Conservation (phyloP, 2,888 invertebrate genomes). For the Cremastobaeus sp. region DNA sequence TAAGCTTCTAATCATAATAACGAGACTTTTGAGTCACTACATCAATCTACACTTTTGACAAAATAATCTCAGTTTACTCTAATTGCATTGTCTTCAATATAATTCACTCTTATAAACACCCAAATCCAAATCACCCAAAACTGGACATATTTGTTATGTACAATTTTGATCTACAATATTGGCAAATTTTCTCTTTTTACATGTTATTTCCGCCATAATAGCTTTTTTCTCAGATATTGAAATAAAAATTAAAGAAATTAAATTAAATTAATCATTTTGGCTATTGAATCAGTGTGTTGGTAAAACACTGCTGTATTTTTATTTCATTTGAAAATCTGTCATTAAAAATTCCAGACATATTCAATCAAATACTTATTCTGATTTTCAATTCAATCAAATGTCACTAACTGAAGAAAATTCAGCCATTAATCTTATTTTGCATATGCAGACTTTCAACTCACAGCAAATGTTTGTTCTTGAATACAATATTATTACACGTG, state of each 20-base stretch:
- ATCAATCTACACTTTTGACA: constrained; percentile 22
- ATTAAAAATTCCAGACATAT: too few species aligned
- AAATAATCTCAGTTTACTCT: constrained; percentile 27
- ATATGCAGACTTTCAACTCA: too few species aligned
- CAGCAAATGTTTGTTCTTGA: constrained; percentile 33
- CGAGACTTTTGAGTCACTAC: constrained; percentile 31
- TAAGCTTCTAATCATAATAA: constrained; percentile 32
- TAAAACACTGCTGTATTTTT: too few species aligned
- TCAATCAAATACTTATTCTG: too few species aligned
- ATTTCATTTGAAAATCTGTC: too few species aligned
- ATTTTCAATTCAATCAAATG: too few species aligned
- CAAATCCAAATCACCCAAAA: constrained; percentile 30
- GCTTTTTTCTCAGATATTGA: neutral
- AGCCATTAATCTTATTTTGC: constrained; percentile 36
- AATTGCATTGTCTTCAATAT: constrained; percentile 22
- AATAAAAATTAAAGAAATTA: constrained; percentile 4
- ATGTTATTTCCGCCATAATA: neutral
- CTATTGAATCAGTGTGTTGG: too few species aligned
- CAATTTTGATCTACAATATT: constrained; percentile 49
- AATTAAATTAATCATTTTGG: too few species aligned
- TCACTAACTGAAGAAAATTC: too few species aligned
- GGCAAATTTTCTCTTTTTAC: constrained; percentile 6
- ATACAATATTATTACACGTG: constrained; percentile 14
- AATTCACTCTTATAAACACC: constrained; percentile 38
- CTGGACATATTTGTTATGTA: constrained; percentile 37